Conservation (phyloP, 2,888 invertebrate species). For the Tetragonula carbonaria region DNA sequence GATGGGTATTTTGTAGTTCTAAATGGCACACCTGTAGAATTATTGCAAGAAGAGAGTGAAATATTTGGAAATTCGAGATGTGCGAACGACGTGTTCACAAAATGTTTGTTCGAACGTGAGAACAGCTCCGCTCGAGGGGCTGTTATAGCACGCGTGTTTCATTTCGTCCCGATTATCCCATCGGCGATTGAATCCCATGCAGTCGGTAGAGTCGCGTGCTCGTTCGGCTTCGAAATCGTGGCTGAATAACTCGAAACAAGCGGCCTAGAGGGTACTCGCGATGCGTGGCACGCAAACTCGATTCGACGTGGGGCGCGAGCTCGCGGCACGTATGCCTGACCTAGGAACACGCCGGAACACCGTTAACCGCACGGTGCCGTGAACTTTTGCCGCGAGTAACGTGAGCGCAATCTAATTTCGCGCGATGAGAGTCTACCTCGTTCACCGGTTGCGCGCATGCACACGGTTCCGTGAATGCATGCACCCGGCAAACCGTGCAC, state of each 20-base stretch:
- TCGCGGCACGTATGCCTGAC: slow-evolving; percentile 55
- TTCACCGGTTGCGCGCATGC: slow-evolving; percentile 34
- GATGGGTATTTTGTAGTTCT: too few relatives aligned
- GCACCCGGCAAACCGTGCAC: slow-evolving; percentile 13
- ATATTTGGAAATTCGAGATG: too few relatives aligned
- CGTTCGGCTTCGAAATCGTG: slow-evolving; percentile 15
- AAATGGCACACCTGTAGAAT: too few relatives aligned
- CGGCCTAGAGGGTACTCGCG: slow-evolving; percentile 45
- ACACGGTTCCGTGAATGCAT: slow-evolving; percentile 29
- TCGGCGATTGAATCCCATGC: slow-evolving; percentile 1
- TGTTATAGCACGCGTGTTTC: not conserved
- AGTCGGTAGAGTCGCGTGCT: slow-evolving; percentile 29
- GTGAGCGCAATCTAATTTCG: slow-evolving; percentile 68
- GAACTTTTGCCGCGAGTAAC: slow-evolving; percentile 63
- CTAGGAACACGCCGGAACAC: slow-evolving; percentile 58
- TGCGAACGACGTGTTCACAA: too few relatives aligned
- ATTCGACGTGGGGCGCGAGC: slow-evolving; percentile 56
- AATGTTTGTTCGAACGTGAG: too few relatives aligned
- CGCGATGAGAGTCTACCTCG: slow-evolving; percentile 30
- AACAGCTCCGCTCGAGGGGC: too few relatives aligned
- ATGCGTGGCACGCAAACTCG: slow-evolving; percentile 65
- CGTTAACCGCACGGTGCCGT: slow-evolving; percentile 63
- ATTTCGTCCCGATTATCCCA: not conserved
- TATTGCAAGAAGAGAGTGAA: too few relatives aligned
- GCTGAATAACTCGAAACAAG: slow-evolving; percentile 43